phyloP scores from a whole-genome alignment of 2,888 invertebrate genomes.

The Stegophylla sp. region DNA sequence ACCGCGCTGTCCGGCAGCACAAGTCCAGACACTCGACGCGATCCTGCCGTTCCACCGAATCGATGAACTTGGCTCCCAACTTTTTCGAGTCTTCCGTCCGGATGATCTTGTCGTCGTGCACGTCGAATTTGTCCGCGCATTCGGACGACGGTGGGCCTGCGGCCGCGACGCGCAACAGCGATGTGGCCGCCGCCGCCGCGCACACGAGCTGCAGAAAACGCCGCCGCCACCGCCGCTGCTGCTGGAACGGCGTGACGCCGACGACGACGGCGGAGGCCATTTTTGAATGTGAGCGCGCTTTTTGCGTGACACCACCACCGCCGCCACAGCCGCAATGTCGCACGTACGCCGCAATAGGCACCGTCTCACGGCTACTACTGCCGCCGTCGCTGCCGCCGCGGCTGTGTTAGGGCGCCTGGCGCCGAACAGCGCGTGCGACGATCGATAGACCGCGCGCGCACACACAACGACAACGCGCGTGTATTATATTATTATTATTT shows the following conservation, averaged over 20 bases:
- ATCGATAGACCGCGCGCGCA: too few species aligned
- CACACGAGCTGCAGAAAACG: not conserved
- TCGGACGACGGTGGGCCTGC: not conserved
- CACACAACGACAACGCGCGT: too few species aligned
- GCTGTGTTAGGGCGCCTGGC: too few species aligned
- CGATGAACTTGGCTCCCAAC: conserved; percentile 87
- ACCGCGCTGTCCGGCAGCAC: conserved; percentile 85
- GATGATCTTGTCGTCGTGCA: conserved; percentile 88
- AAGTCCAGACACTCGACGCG: conserved; percentile 82
- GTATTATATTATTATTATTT: too few species aligned
- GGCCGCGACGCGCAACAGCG: not conserved
- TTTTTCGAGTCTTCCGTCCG: conserved; percentile 86
- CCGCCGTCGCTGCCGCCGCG: not conserved
- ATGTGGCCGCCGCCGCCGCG: not conserved
- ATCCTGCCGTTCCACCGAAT: conserved; percentile 81
- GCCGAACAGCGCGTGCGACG: too few species aligned
- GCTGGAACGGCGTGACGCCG: not conserved
- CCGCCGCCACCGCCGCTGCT: not conserved
- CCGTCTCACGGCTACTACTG: not conserved
- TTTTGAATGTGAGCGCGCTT: not conserved
- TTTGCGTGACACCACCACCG: not conserved
- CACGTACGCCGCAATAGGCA: not conserved
- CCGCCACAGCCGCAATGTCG: too few species aligned
- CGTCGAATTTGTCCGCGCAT: conserved; percentile 74
- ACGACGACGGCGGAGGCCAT: not conserved